Evolutionary conservation across 2,888 invertebrate genomes (phyloP).

Genomic region (Onchidella celtica): DNA sequence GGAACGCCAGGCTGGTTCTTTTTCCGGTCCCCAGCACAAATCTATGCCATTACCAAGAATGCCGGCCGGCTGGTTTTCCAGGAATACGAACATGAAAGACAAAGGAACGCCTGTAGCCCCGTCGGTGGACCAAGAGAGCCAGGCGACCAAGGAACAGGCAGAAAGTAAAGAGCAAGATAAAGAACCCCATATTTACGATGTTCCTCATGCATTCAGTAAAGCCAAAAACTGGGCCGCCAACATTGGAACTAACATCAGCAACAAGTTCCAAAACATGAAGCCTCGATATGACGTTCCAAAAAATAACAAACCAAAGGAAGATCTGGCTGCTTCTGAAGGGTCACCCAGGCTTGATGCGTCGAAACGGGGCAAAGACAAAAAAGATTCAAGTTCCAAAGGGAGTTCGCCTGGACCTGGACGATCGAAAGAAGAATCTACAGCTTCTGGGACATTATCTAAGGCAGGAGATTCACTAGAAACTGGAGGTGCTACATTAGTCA

Average conservation of each 20-base stretch:
- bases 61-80: not conserved
- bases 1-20: not conserved
- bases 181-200: not conserved
- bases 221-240: conserved; percentile 33
- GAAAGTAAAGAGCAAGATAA: not conserved
- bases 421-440: not conserved
- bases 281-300: conserved; percentile 24
- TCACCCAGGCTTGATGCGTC: too few relatives aligned
- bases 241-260: conserved; percentile 15
- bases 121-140: not conserved
- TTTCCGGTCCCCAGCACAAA: conserved; percentile 21
- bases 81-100: not conserved
- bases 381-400: not conserved
- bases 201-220: conserved; percentile 4
- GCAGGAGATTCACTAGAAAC: not conserved
- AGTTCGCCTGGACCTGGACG: not conserved
- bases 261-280: not conserved
- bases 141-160: not conserved
- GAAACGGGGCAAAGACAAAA: too few relatives aligned
- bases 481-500: not conserved
- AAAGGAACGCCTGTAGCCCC: not conserved
- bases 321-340: too few relatives aligned
- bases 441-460: not conserved
- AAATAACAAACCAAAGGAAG: not conserved
- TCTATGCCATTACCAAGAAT: conserved; percentile 16